Base-by-base conservation (phyloP, 1,140 invertebrate genomes). In the Physella acuta region DNA sequence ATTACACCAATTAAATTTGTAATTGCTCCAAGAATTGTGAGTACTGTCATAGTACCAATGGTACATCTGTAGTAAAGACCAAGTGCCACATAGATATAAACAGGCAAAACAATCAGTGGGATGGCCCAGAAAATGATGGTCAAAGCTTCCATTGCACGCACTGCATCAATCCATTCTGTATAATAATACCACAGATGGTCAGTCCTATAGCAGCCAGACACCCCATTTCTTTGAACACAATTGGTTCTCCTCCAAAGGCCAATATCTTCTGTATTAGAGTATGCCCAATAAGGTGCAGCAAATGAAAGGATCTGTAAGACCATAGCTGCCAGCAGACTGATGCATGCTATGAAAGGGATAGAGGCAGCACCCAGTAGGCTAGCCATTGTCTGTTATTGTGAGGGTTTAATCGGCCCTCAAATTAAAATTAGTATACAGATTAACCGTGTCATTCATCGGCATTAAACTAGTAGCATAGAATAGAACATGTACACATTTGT, bases 61-160 rank as follows among this genome's bases (percentile, higher is more conserved):
- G 77, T 69, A 37, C 76, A 78, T 36, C 70, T 73, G 76, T 82
- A 82, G 55, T 80, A 76, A 36, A 82, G 71, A 20, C 80, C 80
- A 28, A 78, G 71, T 28, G 79, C 78, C 17, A 78, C 74, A 59
- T 82, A 82, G 73, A 82, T 79, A 70, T 82, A 82, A 16, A 82
- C 75, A 14, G 80, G 80, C 16, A 82, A 24, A 14, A 76, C 71
- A 11, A 82, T 73, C 28, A 82, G 69, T 8, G 80, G 80, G 0
- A 80, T 36, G 33, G 75, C 68, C 55, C 79, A 66, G 53, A 78
- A 76, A 30, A 80, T 76, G 17, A 82, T 56, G 31, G 75, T 74
- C 63, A 78, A 34, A 34, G 73, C 71, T 69, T 79, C 78, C 71
- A 82, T 44, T 4, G 68, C 80, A 33, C 79, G 60, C 0, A 78